Evolutionary conservation across 2,113 vertebrate species (phyloP).

Genomic region (Sisor rabdophorus): DNA sequence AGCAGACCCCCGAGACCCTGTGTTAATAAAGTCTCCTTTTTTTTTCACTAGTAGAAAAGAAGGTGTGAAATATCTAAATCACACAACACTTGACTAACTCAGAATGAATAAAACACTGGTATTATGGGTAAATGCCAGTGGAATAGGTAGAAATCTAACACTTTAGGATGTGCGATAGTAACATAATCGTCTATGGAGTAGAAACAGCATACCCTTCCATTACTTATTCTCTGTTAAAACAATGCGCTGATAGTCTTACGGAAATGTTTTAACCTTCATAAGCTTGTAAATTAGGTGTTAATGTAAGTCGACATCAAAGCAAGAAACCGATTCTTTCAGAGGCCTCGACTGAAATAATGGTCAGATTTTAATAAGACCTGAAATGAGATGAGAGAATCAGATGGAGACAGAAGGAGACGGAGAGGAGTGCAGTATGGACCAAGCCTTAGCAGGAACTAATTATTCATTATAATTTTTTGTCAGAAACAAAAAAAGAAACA

Average conservation of each 20-base stretch:
- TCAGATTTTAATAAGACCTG: conserved; percentile 30
- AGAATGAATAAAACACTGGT: not conserved
- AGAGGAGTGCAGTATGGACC: not conserved
- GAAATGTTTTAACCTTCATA: conserved; percentile 16
- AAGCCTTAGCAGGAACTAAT: not conserved
- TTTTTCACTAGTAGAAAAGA: too few relatives aligned
- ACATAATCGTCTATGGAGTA: not conserved
- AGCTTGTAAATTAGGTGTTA: conserved; percentile 19
- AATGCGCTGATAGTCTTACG: not conserved
- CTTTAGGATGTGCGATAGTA: not conserved
- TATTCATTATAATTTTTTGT: too few relatives aligned
- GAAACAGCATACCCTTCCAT: not conserved
- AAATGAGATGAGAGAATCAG: conserved; percentile 27
- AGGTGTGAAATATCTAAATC: not conserved
- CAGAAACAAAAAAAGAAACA: too few relatives aligned
- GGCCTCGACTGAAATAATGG: conserved; percentile 24
- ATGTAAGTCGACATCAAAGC: conserved; percentile 27
- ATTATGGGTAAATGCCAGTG: not conserved
- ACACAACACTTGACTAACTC: not conserved
- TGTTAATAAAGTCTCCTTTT: too few relatives aligned
- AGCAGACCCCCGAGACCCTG: too few relatives aligned
- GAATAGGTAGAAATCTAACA: not conserved
- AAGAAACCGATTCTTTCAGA: conserved; percentile 10
- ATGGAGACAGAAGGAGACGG: not conserved
- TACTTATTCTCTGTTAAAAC: not conserved